Evolutionary conservation across 92 coral and sea anemone species (phyloP), one percentile per base, ranked within the genome.

Genomic region (Phenganax stokvisi): DNA sequence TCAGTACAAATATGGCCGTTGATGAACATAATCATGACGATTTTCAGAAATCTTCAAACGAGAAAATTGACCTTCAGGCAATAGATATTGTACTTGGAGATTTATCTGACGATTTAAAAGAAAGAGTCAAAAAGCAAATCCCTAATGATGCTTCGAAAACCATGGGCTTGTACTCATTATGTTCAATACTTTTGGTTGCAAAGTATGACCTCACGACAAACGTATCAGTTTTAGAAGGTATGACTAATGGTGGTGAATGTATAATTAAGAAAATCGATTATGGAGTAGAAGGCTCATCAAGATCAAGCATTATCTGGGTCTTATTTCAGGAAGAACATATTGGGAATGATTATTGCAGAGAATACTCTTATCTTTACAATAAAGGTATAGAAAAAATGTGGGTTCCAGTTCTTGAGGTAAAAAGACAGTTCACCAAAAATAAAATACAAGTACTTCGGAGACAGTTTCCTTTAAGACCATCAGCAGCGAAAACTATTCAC

Each of bases 261-360:
- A 10, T 85, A 10, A 80, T 87, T 2, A 86, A 87, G 63, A 87
- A 87, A 9, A 84, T 87, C 58, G 87, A 87, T 47, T 87, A 79
- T 51, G n/a, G 90, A 72, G 70, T 87, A 6, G 56, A 54, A 0
- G 65, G 80, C 54, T 87, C 90, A n/a, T 70, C 54, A 25, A 87
- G 90, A 73, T 87, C 87, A 71, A 87, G 90, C 63, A 84, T 87
- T 31, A 87, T 87, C 10, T 87, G 90, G 90, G 87, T 84, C 13
- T 79, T 70, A 57, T 87, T 87, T 69, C 57, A 77, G 79, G 56
- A 87, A 0, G 6, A 52, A 20, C 25, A 55, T 51, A 87, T 84
- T 1, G 83, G 83, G 20, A 72, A 44, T 56, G 76, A 82, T 54
- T 77, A 82, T 20, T 74, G 81, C 66, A 85, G 59, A 81, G 88